phyloP scores from a whole-genome alignment of 1,140 invertebrate genomes.

The Euwallacea similis region DNA sequence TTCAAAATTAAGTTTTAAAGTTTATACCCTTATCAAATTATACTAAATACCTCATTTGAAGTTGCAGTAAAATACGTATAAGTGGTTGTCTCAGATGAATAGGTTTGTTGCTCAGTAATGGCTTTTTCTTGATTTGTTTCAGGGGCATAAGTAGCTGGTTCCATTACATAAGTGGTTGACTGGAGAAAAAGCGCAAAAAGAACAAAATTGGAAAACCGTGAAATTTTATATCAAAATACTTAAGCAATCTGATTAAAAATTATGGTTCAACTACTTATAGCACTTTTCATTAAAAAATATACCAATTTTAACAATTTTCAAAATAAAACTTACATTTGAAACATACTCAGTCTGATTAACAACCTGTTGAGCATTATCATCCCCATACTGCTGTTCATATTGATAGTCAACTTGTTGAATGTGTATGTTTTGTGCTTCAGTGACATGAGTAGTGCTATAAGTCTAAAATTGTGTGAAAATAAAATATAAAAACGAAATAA shows the following conservation, averaged over 20 bases:
- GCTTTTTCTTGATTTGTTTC: neutral
- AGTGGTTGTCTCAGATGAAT: too few species aligned
- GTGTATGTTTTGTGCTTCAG: conserved; percentile 29
- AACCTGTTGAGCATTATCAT: conserved; percentile 23
- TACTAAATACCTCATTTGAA: too few species aligned
- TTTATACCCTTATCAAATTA: too few species aligned
- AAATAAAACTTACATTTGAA: conserved; percentile 28
- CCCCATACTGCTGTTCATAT: conserved; percentile 30
- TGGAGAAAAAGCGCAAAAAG: neutral
- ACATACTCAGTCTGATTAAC: conserved; percentile 10
- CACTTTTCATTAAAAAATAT: neutral
- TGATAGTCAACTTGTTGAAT: conserved; percentile 32
- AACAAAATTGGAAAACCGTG: too few species aligned
- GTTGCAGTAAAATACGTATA: too few species aligned
- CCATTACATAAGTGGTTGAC: conserved; percentile 8
- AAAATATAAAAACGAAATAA: conserved; percentile 2
- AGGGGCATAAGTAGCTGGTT: conserved; percentile 4
- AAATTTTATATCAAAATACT: neutral
- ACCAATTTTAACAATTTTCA: conserved; percentile 1
- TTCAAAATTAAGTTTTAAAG: too few species aligned
- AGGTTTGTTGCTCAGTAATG: too few species aligned
- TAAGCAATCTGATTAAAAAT: neutral
- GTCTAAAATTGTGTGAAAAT: conserved; percentile 30
- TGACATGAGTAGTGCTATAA: conserved; percentile 27
- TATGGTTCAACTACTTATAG: neutral